Percentiles rank a stretch among this genome's conserved stretches.
Evolutionary conservation across 2,888 invertebrate species (phyloP).

Genomic region (Latrodectus elegans): DNA sequence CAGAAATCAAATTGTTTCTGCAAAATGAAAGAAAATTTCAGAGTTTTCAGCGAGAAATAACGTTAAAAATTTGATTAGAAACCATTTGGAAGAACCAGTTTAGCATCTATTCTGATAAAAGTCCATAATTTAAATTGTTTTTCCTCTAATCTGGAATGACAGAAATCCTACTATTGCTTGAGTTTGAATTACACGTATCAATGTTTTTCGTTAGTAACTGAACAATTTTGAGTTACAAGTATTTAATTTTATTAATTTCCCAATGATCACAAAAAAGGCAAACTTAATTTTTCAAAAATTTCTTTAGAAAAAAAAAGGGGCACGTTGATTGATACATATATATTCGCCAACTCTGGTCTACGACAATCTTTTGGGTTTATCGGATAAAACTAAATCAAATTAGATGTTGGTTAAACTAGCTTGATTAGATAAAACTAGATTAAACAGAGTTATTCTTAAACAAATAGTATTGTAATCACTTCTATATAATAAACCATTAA

Average conservation of each 20-base stretch:
- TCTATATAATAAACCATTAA: no score
- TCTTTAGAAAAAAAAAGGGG: no score
- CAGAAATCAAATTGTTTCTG: neutral
- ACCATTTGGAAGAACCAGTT: neutral
- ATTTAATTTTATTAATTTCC: neutral
- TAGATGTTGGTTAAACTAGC: no score
- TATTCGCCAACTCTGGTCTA: no score
- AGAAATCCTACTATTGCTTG: neutral
- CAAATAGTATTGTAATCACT: no score
- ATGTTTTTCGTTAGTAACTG: conserved; percentile 4
- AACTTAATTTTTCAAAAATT: no score
- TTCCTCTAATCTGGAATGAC: neutral
- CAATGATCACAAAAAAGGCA: neutral
- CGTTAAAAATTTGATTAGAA: neutral
- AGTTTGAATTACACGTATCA: neutral
- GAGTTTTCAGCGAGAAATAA: no score
- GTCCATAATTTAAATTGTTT: neutral
- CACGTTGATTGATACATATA: no score
- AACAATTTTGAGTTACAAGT: neutral
- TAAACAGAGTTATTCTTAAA: no score
- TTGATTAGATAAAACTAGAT: no score
- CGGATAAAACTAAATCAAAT: no score
- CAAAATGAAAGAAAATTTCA: neutral
- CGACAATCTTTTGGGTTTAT: no score
- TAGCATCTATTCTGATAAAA: neutral